Evolutionary conservation across 2,113 vertebrate genomes (phyloP).

Genomic region (Paracanthobrama guichenoti): DNA sequence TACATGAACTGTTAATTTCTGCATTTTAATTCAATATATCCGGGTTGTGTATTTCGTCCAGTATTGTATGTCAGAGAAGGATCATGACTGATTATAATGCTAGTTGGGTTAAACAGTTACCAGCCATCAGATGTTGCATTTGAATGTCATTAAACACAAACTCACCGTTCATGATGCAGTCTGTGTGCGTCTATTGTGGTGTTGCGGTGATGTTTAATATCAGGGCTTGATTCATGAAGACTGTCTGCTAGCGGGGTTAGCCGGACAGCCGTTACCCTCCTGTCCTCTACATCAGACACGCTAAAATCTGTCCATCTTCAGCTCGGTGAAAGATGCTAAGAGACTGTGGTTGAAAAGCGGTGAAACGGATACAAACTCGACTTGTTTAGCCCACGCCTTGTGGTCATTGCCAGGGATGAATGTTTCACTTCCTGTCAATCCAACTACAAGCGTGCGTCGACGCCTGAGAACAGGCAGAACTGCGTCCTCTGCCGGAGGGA

Average conservation of each 20-base stretch:
- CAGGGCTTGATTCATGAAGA: slow-evolving; percentile 7
- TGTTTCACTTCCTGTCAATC: slow-evolving; percentile 21
- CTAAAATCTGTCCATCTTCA: slow-evolving; percentile 2
- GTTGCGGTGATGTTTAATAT: slow-evolving; percentile 6
- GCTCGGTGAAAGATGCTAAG: neutral
- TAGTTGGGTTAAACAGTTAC: neutral
- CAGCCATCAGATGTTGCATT: neutral
- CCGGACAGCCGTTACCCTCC: slow-evolving; percentile 6
- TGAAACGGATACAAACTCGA: neutral
- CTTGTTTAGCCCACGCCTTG: slow-evolving; percentile 4
- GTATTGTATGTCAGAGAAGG: neutral
- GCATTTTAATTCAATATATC: neutral
- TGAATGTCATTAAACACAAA: neutral
- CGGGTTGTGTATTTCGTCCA: neutral
- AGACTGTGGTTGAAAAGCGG: neutral
- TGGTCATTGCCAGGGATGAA: neutral
- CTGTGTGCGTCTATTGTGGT: neutral
- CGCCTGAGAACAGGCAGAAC: neutral
- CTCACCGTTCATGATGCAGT: slow-evolving; percentile 29
- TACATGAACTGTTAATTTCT: neutral
- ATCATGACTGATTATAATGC: neutral
- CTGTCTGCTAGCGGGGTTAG: slow-evolving; percentile 6
- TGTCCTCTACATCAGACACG: slow-evolving; percentile 8
- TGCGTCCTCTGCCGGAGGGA: neutral
- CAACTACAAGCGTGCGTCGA: neutral